A percentile compares a stretch with the other conserved stretches of the same genome.
phyloP scores from a whole-genome alignment of 2,888 invertebrate genomes.

The Anaspis maculata region DNA sequence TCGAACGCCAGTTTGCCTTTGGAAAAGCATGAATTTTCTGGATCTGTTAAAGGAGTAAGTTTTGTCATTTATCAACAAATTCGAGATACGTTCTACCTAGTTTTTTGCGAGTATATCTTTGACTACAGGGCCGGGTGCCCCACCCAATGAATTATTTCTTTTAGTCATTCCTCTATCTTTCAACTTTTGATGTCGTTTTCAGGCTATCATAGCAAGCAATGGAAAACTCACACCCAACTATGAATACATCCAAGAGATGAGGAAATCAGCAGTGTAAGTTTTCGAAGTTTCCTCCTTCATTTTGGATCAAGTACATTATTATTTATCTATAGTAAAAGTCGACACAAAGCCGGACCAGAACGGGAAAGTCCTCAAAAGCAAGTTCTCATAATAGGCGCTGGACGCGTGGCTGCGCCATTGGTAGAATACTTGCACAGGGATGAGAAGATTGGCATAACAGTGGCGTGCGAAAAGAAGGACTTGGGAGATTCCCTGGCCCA shows the following conservation, averaged over 20 bases:
- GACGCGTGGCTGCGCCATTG: constrained; percentile 82
- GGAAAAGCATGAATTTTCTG: constrained; percentile 66
- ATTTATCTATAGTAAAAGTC: too few species aligned
- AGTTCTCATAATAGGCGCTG: constrained; percentile 90
- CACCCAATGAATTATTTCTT: neutral
- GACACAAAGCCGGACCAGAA: constrained; percentile 15
- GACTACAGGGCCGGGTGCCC: neutral
- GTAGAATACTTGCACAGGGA: constrained; percentile 90
- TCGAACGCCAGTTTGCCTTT: constrained; percentile 75
- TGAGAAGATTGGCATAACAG: constrained; percentile 69
- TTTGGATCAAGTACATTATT: too few species aligned
- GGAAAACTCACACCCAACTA: constrained; percentile 86
- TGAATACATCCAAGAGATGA: constrained; percentile 88
- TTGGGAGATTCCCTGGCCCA: constrained; percentile 79
- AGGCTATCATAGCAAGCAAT: constrained; percentile 96
- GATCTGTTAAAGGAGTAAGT: constrained; percentile 61
- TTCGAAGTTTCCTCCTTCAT: too few species aligned
- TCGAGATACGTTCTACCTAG: neutral
- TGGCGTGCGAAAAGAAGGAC: constrained; percentile 61
- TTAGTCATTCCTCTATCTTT: neutral
- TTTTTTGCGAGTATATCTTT: neutral
- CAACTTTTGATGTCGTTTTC: too few species aligned
- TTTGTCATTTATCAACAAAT: neutral
- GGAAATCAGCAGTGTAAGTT: constrained; percentile 45
- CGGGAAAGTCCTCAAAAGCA: constrained; percentile 46